phyloP scores from a whole-genome alignment of 37 sponge, comb jelly and placozoan genomes.

The Aplysina aerophoba region DNA sequence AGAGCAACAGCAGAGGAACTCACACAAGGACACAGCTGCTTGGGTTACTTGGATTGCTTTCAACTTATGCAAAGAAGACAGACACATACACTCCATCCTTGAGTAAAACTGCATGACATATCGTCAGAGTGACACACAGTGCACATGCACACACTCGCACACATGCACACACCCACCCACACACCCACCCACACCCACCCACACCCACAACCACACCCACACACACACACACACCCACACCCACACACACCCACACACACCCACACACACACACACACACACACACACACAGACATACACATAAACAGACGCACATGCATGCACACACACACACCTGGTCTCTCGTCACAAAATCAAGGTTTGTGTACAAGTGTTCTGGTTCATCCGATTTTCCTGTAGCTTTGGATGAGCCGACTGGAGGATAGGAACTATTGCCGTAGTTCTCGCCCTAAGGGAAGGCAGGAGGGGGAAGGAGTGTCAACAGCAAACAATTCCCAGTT shows the following conservation, averaged over 20 bases:
- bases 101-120: no score
- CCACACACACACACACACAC: neutral
- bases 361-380: constrained; percentile 18
- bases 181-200: constrained; percentile 30
- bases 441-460: constrained; percentile 37
- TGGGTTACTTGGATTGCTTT: no score
- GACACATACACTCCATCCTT: no score
- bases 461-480: neutral
- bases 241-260: neutral
- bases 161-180: constrained; percentile 33
- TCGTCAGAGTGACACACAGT: no score
- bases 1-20: neutral
- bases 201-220: constrained; percentile 34
- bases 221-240: constrained; percentile 17
- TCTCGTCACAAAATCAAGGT: constrained; percentile 2
- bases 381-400: neutral
- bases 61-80: no score
- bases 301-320: constrained; percentile 12
- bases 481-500: neutral
- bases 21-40: constrained; percentile 4
- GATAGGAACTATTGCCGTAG: constrained; percentile 58
- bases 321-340: constrained; percentile 26
- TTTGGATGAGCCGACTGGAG: neutral
- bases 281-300: constrained; percentile 28
- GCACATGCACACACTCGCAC: neutral